These are phyloP conservation scores for Dione juno DNA, from an alignment of 2,888 invertebrate genomes.

Conservation along the genomic window DNA sequence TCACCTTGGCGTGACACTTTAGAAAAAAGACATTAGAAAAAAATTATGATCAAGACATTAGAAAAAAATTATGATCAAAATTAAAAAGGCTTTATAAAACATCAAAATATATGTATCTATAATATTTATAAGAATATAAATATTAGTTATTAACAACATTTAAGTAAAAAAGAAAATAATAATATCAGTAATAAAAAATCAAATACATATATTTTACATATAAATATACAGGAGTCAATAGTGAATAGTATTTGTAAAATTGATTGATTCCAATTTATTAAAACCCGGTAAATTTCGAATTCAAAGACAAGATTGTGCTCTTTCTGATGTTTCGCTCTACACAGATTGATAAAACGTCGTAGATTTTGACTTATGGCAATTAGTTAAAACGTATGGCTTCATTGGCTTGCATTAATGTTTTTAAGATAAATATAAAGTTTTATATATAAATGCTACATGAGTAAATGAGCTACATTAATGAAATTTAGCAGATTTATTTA, in stretches of 20 bases:
- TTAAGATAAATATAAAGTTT: neutral
- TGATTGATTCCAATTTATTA: neutral
- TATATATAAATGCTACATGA: neutral
- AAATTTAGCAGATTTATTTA: neutral
- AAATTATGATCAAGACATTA: no score
- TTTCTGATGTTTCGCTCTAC: neutral
- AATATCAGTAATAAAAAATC: neutral
- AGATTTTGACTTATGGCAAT: neutral
- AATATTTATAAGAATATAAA: no score
- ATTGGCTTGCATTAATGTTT: neutral
- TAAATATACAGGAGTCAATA: no score
- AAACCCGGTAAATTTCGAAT: conserved; percentile 9
- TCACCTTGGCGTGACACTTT: neutral
- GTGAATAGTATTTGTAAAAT: no score
- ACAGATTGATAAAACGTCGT: neutral
- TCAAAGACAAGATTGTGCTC: neutral
- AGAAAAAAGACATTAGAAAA: no score
- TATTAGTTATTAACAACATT: neutral
- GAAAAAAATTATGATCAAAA: no score
- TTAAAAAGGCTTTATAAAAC: no score
- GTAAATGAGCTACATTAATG: no score
- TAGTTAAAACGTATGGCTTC: neutral
- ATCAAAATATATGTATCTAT: no score
- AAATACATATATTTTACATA: no score
- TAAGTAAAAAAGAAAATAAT: neutral